phyloP scores from a whole-genome alignment of 2,888 invertebrate species.

The Tethea ocularis region DNA sequence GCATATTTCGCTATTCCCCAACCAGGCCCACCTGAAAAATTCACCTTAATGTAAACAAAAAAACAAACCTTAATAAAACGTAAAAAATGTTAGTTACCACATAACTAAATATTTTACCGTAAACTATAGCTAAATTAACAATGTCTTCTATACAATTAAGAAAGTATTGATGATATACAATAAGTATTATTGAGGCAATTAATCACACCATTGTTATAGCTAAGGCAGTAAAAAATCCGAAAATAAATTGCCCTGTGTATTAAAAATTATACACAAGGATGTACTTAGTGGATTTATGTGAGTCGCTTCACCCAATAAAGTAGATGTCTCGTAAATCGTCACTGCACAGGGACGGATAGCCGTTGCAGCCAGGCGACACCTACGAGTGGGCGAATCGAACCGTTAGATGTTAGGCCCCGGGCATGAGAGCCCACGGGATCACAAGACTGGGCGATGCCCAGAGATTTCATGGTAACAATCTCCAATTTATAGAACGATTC shows the following conservation, averaged over 20 bases:
- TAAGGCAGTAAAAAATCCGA: conserved; percentile 37
- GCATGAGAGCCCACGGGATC: conserved; percentile 40
- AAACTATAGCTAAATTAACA: background rate
- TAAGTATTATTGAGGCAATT: background rate
- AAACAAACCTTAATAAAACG: too few relatives aligned
- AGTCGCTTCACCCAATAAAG: conserved; percentile 77
- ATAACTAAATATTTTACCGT: too few relatives aligned
- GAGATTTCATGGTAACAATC: conserved; percentile 8
- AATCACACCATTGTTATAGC: conserved; percentile 8
- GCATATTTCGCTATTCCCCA: too few relatives aligned
- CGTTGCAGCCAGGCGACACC: conserved; percentile 67
- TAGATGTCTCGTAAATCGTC: conserved; percentile 78
- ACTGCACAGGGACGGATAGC: conserved; percentile 63
- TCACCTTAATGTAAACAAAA: too few relatives aligned
- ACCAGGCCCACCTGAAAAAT: too few relatives aligned
- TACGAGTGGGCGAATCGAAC: conserved; percentile 75
- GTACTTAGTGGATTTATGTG: conserved; percentile 74
- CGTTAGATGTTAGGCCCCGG: conserved; percentile 58
- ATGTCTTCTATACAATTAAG: background rate
- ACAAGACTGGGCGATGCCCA: conserved; percentile 26
- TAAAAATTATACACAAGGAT: conserved; percentile 61
- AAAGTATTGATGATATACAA: background rate
- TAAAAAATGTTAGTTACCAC: too few relatives aligned
- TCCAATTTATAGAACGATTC: conserved; percentile 7
- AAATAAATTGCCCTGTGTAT: conserved; percentile 48